A percentile compares a stretch with the other conserved stretches of the same genome.
Evolutionary conservation across 2,888 invertebrate genomes (phyloP).

Genomic region (Caenorhabditis macrosperma): DNA sequence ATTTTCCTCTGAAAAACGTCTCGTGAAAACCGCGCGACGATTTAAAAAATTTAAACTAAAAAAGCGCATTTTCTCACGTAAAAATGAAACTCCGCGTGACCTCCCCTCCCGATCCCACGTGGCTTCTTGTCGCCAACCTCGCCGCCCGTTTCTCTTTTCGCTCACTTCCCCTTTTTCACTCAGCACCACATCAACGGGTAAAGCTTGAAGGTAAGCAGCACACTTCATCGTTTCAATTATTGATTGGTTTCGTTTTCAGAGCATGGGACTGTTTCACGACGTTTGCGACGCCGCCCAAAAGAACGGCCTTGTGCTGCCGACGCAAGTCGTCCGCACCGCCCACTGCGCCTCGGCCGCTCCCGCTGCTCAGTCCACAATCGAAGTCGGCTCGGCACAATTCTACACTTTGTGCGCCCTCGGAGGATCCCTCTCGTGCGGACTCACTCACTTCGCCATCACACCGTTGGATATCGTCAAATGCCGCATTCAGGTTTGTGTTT

Average conservation of each 20-base stretch:
- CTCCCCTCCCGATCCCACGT: neutral
- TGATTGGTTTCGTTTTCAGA: too few species aligned
- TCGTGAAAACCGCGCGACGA: too few species aligned
- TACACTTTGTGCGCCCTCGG: slow-evolving; percentile 93
- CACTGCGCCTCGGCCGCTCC: slow-evolving; percentile 17
- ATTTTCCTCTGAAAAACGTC: neutral
- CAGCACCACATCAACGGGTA: slow-evolving; percentile 16
- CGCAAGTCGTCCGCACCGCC: slow-evolving; percentile 38
- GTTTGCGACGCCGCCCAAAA: slow-evolving; percentile 51
- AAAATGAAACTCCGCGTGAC: neutral
- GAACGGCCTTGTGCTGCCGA: slow-evolving; percentile 33
- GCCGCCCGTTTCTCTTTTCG: neutral
- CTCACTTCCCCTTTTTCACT: slow-evolving; percentile 1
- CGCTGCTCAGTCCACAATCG: slow-evolving; percentile 17
- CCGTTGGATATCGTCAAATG: slow-evolving; percentile 96
- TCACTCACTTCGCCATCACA: slow-evolving; percentile 89
- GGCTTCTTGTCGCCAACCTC: neutral
- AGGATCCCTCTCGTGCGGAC: slow-evolving; percentile 88
- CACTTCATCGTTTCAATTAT: neutral
- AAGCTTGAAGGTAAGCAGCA: slow-evolving; percentile 30
- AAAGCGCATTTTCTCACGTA: neutral
- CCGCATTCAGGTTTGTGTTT: slow-evolving; percentile 92
- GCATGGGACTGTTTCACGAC: slow-evolving; percentile 58
- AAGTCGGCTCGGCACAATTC: slow-evolving; percentile 87
- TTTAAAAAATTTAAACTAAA: too few species aligned